A percentile compares a stretch with the other conserved stretches of the same genome.
phyloP scores from a whole-genome alignment of 2,113 vertebrate genomes.

The Varanus komodoensis region DNA sequence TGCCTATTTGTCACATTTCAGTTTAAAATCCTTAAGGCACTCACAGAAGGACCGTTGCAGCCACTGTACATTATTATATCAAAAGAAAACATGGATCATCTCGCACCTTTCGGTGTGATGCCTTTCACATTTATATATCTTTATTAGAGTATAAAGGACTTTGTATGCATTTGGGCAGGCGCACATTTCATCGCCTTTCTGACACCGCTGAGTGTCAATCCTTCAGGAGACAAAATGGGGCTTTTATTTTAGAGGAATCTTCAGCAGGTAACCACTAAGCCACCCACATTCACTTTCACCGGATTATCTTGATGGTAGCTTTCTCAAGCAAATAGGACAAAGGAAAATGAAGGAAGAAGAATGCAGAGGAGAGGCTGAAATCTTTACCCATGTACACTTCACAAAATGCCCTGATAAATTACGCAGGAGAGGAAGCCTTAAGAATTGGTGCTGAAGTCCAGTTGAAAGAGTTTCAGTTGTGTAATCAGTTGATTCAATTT shows the following conservation, averaged over 20 bases:
- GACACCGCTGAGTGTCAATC: background rate
- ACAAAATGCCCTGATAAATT: background rate
- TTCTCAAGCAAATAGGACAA: constrained; percentile 28
- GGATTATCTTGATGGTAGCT: constrained; percentile 30
- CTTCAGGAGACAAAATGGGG: constrained; percentile 12
- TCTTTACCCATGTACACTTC: background rate
- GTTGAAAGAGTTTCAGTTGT: background rate
- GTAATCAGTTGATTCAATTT: background rate
- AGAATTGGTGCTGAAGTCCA: background rate
- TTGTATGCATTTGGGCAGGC: constrained; percentile 13
- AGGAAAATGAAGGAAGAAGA: background rate
- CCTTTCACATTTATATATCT: background rate
- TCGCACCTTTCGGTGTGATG: constrained; percentile 1
- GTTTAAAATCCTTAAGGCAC: constrained; percentile 65
- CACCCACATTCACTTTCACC: constrained; percentile 15
- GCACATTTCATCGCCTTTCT: constrained; percentile 1
- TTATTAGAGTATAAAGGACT: constrained; percentile 23
- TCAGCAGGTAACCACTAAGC: background rate
- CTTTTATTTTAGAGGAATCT: constrained; percentile 16
- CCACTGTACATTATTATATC: constrained; percentile 60
- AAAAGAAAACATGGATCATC: constrained; percentile 68
- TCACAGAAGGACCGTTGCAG: constrained; percentile 67
- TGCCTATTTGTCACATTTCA: constrained; percentile 70
- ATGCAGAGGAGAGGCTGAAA: background rate
- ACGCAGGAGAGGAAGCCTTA: background rate